Evolutionary conservation across 2,888 invertebrate genomes (phyloP).

Genomic region (Eupithecia dodoneata): DNA sequence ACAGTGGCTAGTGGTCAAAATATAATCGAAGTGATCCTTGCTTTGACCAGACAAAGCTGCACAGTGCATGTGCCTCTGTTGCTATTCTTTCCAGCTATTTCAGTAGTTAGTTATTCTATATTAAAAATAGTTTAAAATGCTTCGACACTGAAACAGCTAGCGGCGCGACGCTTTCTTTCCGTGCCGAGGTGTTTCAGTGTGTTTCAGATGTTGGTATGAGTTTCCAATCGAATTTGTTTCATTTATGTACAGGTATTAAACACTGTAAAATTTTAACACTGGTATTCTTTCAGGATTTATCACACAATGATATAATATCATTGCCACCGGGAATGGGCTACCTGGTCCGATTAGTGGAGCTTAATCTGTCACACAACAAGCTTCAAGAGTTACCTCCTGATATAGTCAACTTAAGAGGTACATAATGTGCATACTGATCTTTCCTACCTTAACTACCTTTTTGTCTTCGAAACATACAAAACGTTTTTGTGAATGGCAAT

Average conservation of each 20-base stretch:
- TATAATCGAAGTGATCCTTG: too few relatives aligned
- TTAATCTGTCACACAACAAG: conserved; percentile 90
- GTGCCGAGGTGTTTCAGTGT: not conserved
- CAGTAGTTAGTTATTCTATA: not conserved
- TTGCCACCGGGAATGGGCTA: conserved; percentile 93
- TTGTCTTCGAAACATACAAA: not conserved
- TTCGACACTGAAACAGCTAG: not conserved
- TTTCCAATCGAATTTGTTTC: not conserved
- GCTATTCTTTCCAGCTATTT: not conserved
- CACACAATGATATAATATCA: conserved; percentile 88
- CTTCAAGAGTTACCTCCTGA: conserved; percentile 90
- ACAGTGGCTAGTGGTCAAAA: too few relatives aligned
- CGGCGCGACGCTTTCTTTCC: not conserved
- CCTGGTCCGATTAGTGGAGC: conserved; percentile 89
- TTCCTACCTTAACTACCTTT: not conserved
- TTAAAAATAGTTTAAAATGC: not conserved
- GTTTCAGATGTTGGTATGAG: not conserved
- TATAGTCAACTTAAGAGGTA: conserved; percentile 92
- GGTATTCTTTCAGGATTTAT: conserved; percentile 86
- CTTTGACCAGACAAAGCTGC: too few relatives aligned
- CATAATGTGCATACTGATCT: not conserved
- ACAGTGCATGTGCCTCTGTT: too few relatives aligned
- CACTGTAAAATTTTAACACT: not conserved
- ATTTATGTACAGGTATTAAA: not conserved
- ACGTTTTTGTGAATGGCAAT: not conserved